phyloP scores from a whole-genome alignment of 92 coral and sea anemone species.

The Heliopora coerulea region DNA sequence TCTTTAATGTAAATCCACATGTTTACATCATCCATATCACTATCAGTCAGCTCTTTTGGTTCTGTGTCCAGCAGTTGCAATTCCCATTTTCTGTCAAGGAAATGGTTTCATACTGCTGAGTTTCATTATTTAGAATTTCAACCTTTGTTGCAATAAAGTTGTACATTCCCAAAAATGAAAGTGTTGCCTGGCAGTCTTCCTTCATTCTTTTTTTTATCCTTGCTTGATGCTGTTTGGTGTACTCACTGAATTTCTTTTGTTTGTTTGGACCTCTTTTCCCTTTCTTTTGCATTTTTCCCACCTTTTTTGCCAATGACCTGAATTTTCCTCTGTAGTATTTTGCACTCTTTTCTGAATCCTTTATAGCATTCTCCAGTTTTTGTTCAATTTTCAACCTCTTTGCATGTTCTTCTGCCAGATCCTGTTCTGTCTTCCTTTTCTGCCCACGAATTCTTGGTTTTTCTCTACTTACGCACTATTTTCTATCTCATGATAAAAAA shows the following conservation, averaged over 20 bases:
- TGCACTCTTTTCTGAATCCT: too few relatives aligned
- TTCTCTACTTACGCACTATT: too few relatives aligned
- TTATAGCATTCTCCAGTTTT: too few relatives aligned
- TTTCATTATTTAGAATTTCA: slow-evolving; percentile 29
- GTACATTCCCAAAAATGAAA: too few relatives aligned
- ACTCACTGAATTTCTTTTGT: background rate
- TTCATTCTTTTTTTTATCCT: slow-evolving; percentile 8
- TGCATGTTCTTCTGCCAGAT: too few relatives aligned
- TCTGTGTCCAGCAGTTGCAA: slow-evolving; percentile 6
- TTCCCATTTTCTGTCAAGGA: slow-evolving; percentile 12
- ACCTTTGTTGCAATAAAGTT: background rate
- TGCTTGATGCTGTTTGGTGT: slow-evolving; percentile 4
- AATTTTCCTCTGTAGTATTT: too few relatives aligned
- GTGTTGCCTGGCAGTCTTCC: slow-evolving; percentile 8
- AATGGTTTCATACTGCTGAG: slow-evolving; percentile 13
- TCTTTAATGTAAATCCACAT: slow-evolving; percentile 21
- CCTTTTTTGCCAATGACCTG: slow-evolving; percentile 9
- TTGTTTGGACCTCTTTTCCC: slow-evolving; percentile 10
- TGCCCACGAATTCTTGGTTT: too few relatives aligned
- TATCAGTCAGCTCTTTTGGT: slow-evolving; percentile 15
- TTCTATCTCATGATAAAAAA: too few relatives aligned
- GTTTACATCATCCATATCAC: background rate
- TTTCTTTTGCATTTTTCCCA: slow-evolving; percentile 14
- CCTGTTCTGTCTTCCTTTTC: too few relatives aligned
- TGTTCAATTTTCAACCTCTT: too few relatives aligned